Percentiles rank a stretch among this genome's conserved stretches.
Evolutionary conservation across 2,113 vertebrate genomes (phyloP).

Genomic region (Pogonocichla stellata): DNA sequence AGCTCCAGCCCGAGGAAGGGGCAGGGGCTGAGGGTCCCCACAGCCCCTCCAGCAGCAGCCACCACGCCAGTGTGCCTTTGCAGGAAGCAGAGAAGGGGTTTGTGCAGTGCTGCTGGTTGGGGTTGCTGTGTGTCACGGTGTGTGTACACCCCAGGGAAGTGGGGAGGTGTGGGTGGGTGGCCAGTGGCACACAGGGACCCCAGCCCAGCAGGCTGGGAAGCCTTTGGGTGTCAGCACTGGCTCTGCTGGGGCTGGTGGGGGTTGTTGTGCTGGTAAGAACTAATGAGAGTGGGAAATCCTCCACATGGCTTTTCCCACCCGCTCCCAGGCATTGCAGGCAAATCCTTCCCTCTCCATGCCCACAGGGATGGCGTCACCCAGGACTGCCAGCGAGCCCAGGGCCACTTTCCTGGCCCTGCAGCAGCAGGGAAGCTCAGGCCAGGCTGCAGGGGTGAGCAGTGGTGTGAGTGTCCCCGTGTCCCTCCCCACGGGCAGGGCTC

Average conservation of each 20-base stretch:
- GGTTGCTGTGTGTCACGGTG: not conserved
- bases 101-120: rapidly evolving
- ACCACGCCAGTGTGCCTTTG: rapidly evolving
- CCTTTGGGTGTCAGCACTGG: rapidly evolving
- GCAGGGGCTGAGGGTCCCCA: rapidly evolving
- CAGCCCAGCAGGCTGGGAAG: not conserved
- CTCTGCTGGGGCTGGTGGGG: not conserved
- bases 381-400: rapidly evolving
- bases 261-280: rapidly evolving
- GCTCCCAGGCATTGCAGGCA: rapidly evolving
- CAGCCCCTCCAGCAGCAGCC: not conserved
- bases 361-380: rapidly evolving
- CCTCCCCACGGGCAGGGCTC: not conserved
- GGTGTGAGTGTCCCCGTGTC: rapidly evolving
- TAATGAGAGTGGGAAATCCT: not conserved
- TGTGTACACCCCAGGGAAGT: rapidly evolving
- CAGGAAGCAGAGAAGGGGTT: not conserved
- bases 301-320: rapidly evolving
- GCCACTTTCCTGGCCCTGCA: rapidly evolving
- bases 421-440: not conserved
- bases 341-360: not conserved
- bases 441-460: not conserved
- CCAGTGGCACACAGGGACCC: not conserved
- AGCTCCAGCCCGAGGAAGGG: not conserved
- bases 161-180: not conserved